Conservation (phyloP, 2,113 vertebrate species). For the Spilogale gracilis region DNA sequence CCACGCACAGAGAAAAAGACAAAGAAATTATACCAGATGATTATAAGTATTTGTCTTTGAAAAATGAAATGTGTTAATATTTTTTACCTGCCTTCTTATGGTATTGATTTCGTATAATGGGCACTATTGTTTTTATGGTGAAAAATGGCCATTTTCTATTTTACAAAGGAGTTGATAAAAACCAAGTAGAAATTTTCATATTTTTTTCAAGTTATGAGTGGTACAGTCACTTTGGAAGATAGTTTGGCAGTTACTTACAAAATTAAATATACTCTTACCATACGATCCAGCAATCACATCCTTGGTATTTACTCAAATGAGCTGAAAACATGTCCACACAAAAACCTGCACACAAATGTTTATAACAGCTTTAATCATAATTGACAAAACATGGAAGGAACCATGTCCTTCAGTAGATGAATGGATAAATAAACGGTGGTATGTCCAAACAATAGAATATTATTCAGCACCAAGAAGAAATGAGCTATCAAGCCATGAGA, state of each 20-base stretch:
- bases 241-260: conserved; percentile 35
- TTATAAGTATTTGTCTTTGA: conserved; percentile 22
- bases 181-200: background rate
- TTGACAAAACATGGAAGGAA: background rate
- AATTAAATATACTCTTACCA: background rate
- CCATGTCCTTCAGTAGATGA: background rate
- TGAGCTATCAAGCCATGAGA: background rate
- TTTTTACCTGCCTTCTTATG: background rate
- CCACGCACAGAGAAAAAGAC: background rate
- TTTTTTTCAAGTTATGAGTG: background rate
- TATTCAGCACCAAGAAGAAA: background rate
- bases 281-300: background rate
- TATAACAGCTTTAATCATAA: background rate
- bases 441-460: background rate
- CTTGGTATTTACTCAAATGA: background rate
- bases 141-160: background rate
- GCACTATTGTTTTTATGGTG: conserved; percentile 12
- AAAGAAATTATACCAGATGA: background rate
- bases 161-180: conserved; percentile 13
- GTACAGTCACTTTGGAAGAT: background rate
- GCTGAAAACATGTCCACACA: background rate
- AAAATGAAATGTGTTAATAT: background rate
- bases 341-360: background rate
- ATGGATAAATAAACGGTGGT: background rate
- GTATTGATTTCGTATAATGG: background rate